These are phyloP conservation scores for Calameuta filiformis DNA, from an alignment of 2,888 invertebrate genomes.

Conservation along the genomic window DNA sequence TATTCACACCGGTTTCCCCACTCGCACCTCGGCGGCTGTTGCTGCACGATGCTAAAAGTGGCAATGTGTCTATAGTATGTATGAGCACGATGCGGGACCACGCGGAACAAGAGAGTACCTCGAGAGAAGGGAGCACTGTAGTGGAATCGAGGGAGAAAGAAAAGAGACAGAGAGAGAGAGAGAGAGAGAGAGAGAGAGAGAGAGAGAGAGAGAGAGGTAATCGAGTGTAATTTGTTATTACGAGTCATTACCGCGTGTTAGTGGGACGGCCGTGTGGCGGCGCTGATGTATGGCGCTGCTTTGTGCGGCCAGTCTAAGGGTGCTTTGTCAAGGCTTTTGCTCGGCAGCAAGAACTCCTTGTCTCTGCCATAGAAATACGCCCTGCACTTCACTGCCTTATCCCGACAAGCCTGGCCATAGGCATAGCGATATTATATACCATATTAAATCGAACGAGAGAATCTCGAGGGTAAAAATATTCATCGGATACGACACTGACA, in stretches of 20 bases:
- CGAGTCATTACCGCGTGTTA: slow-evolving; percentile 34
- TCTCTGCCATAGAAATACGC: background rate
- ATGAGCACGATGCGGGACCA: background rate
- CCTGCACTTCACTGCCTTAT: background rate
- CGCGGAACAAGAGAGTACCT: slow-evolving; percentile 2
- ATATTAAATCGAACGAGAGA: background rate
- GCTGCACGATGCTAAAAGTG: slow-evolving; percentile 2
- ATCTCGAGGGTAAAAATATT: background rate
- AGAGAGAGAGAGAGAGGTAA: slow-evolving; percentile 23
- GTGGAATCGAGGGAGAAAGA: slow-evolving; percentile 22
- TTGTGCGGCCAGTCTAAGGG: slow-evolving; percentile 30
- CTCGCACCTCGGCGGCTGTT: slow-evolving; percentile 1
- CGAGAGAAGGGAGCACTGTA: background rate
- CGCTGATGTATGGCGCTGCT: slow-evolving; percentile 30
- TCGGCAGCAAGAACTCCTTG: slow-evolving; percentile 17
- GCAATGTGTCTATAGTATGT: background rate
- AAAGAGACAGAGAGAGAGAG: slow-evolving; percentile 13
- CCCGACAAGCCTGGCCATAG: background rate
- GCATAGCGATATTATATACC: background rate
- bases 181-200: slow-evolving; percentile 22
- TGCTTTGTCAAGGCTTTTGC: slow-evolving; percentile 28
- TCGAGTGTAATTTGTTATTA: slow-evolving; percentile 34
- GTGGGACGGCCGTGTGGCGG: slow-evolving; percentile 26
- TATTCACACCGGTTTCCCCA: background rate
- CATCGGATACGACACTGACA: background rate